Evolutionary conservation across 2,888 invertebrate genomes (phyloP).

Genomic region (Uloborus plumipes): DNA sequence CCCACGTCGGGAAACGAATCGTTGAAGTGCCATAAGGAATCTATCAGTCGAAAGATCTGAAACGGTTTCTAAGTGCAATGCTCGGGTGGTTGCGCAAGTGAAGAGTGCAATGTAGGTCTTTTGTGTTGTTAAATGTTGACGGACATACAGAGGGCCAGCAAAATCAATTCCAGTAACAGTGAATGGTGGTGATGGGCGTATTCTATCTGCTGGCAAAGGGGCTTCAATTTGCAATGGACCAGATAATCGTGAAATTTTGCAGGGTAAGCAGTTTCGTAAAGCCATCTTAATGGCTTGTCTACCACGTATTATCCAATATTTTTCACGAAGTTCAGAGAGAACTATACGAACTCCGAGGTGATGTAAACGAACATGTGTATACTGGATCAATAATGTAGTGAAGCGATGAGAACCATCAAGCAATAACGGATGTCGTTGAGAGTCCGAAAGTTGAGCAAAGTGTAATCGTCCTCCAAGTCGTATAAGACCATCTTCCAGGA

Average conservation of each 20-base stretch:
- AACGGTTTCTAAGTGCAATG: not conserved
- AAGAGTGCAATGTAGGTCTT: constrained; percentile 8
- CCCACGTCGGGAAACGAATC: not conserved
- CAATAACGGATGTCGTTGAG: not conserved
- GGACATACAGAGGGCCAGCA: not conserved
- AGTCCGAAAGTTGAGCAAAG: not conserved
- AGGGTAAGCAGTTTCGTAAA: not conserved
- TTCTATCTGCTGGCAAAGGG: not conserved
- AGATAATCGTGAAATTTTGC: not conserved
- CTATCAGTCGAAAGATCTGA: not conserved
- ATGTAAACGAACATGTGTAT: not conserved
- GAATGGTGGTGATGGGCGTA: not conserved
- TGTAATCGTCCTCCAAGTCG: constrained; percentile 14
- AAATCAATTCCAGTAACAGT: not conserved
- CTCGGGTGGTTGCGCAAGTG: constrained; percentile 1
- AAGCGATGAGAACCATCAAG: too few relatives aligned
- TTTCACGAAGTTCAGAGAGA: constrained; percentile 13
- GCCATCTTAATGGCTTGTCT: not conserved
- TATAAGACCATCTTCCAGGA: not conserved
- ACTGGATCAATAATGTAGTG: too few relatives aligned
- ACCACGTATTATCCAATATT: constrained; percentile 1
- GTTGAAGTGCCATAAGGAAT: not conserved
- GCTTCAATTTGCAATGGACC: not conserved
- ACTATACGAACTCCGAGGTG: constrained; percentile 12
- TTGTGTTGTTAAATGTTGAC: not conserved